Evolutionary conservation across 2,888 invertebrate species (phyloP), one percentile per base, ranked within the genome.

Genomic region (Mellilla xanthometata): DNA sequence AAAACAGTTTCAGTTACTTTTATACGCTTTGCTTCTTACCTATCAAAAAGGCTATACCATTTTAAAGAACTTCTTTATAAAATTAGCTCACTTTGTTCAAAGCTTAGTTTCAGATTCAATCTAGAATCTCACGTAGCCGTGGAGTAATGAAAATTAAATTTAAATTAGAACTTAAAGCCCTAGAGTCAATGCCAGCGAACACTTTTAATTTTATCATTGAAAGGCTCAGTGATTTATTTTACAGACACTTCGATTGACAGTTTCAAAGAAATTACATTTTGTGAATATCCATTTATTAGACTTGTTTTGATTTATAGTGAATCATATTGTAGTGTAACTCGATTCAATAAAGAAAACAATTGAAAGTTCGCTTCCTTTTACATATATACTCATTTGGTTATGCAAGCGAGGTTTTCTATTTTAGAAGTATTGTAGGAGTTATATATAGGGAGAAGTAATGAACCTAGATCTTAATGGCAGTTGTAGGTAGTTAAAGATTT

Each of bases 171-270:
- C 47, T 41, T 33, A 28, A 38, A 35, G 41, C 24, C 6, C 15
- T 19, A 19, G 15, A 19, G n/a, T 6, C 15, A 6, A 19, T 19
- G 15, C 36, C 29, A 26, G 6, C n/a, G n/a, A n/a, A 30, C 33
- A 33, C 38, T 42, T 38, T 48, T 15, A 48, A 48, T 48, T 48
- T 38, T 42, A 39, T 38, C 33, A 29, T 48, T 48, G 32, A 29
- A 29, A 28, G 24, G 41, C 29, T 29, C 24, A 13, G 29, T 48
- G 47, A 48, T 48, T 48, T 30, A 48, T 48, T 29, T 12, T 41
- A n/a, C 19, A 15, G 26, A 31, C 23, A 28, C 40, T 41, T 34
- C 41, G 38, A 48, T 48, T 48, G 47, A 47, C 47, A 42, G 41
- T 48, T 38, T 48, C 33, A 33, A 41, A 39, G 41, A 42, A 39